A percentile compares a stretch with the other conserved stretches of the same genome.
Evolutionary conservation across 1,140 invertebrate species (phyloP).

Genomic region (Ectropis grisescens): DNA sequence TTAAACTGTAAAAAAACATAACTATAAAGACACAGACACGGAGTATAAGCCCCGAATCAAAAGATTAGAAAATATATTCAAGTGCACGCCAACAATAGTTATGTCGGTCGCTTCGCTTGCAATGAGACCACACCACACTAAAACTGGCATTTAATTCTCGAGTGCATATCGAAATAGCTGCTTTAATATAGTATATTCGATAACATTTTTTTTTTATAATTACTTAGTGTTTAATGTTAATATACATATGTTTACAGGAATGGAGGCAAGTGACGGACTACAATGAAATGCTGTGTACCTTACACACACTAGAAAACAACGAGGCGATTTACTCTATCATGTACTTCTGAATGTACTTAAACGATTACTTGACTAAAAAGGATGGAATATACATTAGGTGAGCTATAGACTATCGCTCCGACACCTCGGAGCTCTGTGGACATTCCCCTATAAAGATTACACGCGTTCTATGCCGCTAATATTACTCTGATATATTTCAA

Average conservation of each 20-base stretch:
- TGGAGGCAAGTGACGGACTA: constrained; percentile 51
- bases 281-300: constrained; percentile 34
- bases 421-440: constrained; percentile 25
- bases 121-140: constrained; percentile 15
- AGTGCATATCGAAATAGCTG: constrained; percentile 38
- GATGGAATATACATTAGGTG: constrained; percentile 68
- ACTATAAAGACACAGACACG: no score
- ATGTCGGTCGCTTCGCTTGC: no score
- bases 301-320: constrained; percentile 52
- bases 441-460: constrained; percentile 26
- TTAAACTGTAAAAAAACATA: no score
- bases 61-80: no score
- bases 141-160: constrained; percentile 31
- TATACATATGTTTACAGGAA: constrained; percentile 56
- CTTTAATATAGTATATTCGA: constrained; percentile 26
- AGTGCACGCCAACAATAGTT: no score
- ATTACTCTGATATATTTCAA: constrained; percentile 29
- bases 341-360: constrained; percentile 59
- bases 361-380: constrained; percentile 49
- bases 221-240: constrained; percentile 41
- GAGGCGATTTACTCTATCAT: constrained; percentile 43
- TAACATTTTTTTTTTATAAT: constrained; percentile 26
- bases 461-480: constrained; percentile 31
- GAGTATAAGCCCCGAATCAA: no score
- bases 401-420: constrained; percentile 36